Evolutionary conservation across 2,113 vertebrate species (phyloP).

Genomic region (Pionites leucogaster): DNA sequence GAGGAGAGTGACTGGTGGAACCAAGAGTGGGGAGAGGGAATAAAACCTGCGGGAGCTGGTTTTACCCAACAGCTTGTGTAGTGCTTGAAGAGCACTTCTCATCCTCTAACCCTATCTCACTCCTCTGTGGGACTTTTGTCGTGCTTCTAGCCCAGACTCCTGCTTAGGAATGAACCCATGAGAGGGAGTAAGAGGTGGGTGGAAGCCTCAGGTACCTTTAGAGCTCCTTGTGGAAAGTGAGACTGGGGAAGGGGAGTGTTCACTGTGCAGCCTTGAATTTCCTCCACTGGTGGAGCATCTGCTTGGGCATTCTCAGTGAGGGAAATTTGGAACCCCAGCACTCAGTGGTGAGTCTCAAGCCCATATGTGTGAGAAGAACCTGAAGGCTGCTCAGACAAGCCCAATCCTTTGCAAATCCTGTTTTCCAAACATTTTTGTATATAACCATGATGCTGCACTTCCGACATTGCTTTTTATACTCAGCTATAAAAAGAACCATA

Average conservation of each 20-base stretch:
- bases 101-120: background rate
- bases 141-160: background rate
- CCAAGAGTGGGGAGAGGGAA: background rate
- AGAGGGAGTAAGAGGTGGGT: background rate
- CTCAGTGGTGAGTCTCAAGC: background rate
- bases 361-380: background rate
- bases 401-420: background rate
- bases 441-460: background rate
- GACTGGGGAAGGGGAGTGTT: background rate
- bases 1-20: background rate
- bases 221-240: background rate
- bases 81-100: background rate
- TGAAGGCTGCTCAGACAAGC: background rate
- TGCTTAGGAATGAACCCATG: background rate
- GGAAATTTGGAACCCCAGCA: background rate
- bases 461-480: background rate
- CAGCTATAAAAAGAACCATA: background rate
- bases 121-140: background rate
- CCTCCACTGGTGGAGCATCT: background rate
- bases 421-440: background rate
- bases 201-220: background rate
- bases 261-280: background rate
- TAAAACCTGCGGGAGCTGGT: background rate
- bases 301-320: background rate
- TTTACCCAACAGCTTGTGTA: background rate